Conservation (phyloP, 2,888 invertebrate genomes). For the Drosophila algonquin region DNA sequence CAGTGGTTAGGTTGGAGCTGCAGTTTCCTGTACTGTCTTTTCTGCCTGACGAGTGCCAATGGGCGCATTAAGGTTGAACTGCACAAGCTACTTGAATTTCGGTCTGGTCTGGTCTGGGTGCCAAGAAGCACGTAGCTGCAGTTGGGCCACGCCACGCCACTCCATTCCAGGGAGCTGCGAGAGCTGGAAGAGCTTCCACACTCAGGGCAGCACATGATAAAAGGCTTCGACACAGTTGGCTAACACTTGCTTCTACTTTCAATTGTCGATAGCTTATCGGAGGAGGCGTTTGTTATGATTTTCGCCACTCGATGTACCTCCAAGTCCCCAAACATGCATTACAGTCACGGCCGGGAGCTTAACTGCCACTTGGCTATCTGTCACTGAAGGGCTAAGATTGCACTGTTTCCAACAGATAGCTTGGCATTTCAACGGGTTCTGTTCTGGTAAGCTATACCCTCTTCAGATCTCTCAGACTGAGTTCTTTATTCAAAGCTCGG, state of each 20-base stretch:
- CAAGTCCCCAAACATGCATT: conserved; percentile 20
- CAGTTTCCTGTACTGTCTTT: conserved; percentile 58
- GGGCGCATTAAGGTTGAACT: conserved; percentile 36
- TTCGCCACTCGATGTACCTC: neutral
- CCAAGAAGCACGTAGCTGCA: conserved; percentile 2
- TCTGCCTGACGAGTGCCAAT: conserved; percentile 5
- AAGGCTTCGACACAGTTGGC: neutral
- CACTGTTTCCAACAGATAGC: conserved; percentile 4
- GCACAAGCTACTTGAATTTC: conserved; percentile 74
- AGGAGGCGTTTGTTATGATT: conserved; percentile 1
- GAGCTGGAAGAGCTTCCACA: conserved; percentile 7
- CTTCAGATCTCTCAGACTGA: neutral
- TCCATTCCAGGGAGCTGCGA: neutral
- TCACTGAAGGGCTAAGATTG: conserved; percentile 28
- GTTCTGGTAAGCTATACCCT: neutral
- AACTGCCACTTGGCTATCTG: conserved; percentile 29
- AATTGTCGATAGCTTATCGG: conserved; percentile 43
- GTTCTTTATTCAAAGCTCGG: conserved; percentile 15
- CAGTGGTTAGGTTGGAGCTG: conserved; percentile 56
- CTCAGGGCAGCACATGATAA: conserved; percentile 26
- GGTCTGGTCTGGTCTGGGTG: neutral
- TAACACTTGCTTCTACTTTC: conserved; percentile 23
- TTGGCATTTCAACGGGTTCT: conserved; percentile 7
- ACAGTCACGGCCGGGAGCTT: conserved; percentile 31
- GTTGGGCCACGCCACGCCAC: neutral